Percentiles rank a stretch among this genome's conserved stretches.
Evolutionary conservation across 2,113 vertebrate species (phyloP).

Genomic region (Chionomys nivalis): DNA sequence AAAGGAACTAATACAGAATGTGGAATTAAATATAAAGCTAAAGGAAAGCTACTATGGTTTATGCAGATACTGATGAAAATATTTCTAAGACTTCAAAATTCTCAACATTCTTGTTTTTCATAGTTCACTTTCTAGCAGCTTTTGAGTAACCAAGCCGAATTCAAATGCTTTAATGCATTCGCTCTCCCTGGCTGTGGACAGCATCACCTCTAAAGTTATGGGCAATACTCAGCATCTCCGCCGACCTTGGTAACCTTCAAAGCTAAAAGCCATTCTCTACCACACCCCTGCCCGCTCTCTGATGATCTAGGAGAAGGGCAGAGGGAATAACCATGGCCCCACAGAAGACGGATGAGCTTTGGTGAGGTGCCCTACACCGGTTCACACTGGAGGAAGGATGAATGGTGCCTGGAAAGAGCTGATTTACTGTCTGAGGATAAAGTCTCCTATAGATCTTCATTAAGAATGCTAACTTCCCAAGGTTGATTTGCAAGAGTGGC

Average conservation of each 20-base stretch:
- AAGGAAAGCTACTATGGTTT: background rate
- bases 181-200: slow-evolving; percentile 20
- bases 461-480: slow-evolving; percentile 82
- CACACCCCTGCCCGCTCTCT: slow-evolving; percentile 37
- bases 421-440: slow-evolving; percentile 78
- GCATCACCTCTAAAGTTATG: slow-evolving; percentile 57
- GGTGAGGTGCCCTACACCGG: slow-evolving; percentile 70
- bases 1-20: background rate
- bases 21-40: background rate
- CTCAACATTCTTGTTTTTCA: background rate
- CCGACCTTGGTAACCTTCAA: slow-evolving; percentile 83
- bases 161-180: slow-evolving; percentile 43
- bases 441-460: slow-evolving; percentile 81
- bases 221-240: slow-evolving; percentile 76
- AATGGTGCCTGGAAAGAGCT: slow-evolving; percentile 73
- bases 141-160: slow-evolving; percentile 78
- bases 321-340: slow-evolving; percentile 65
- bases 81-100: background rate
- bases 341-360: slow-evolving; percentile 77
- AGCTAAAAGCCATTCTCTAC: slow-evolving; percentile 63
- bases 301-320: slow-evolving; percentile 61
- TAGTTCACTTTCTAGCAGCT: slow-evolving; percentile 30
- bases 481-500: slow-evolving; percentile 80
- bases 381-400: slow-evolving; percentile 74
- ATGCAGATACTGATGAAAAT: background rate